Conservation (phyloP, 1,140 invertebrate genomes). For the Achatina immaculata region DNA sequence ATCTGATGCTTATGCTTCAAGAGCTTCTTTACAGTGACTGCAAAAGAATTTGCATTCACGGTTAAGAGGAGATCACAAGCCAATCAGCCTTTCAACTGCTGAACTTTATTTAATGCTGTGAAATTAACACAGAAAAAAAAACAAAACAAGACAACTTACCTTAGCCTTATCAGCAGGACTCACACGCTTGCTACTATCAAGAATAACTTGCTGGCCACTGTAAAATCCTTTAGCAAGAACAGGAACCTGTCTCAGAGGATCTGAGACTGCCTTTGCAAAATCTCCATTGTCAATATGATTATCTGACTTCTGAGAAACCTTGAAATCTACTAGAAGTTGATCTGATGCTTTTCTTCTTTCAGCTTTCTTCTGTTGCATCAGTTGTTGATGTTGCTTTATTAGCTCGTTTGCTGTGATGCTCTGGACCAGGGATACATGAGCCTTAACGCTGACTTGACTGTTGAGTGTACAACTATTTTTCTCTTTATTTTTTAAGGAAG, state of each 20-base stretch:
- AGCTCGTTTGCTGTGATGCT: conserved; percentile 57
- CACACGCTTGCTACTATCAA: conserved; percentile 35
- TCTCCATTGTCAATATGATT: background rate
- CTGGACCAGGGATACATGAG: conserved; percentile 28
- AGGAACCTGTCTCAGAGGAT: conserved; percentile 45
- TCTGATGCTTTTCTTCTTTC: conserved; percentile 33
- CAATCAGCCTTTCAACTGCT: no score
- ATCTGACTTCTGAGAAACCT: background rate
- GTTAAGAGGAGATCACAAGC: no score
- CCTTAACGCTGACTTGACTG: background rate
- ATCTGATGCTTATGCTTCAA: no score
- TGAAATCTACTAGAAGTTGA: background rate
- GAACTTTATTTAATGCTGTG: no score
- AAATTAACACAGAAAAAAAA: conserved; percentile 8
- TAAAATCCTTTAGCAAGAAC: conserved; percentile 58
- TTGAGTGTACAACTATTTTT: background rate
- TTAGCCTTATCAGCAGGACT: conserved; percentile 46
- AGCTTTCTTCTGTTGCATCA: conserved; percentile 44
- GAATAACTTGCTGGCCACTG: conserved; percentile 53
- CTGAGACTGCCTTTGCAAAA: background rate
- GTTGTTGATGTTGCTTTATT: conserved; percentile 56
- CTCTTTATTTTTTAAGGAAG: conserved; percentile 66
- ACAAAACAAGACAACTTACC: conserved; percentile 39
- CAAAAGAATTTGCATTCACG: no score
- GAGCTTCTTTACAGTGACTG: no score